phyloP scores from a whole-genome alignment of 2,797 vertebrate genomes.

The Takifugu rubripes region DNA sequence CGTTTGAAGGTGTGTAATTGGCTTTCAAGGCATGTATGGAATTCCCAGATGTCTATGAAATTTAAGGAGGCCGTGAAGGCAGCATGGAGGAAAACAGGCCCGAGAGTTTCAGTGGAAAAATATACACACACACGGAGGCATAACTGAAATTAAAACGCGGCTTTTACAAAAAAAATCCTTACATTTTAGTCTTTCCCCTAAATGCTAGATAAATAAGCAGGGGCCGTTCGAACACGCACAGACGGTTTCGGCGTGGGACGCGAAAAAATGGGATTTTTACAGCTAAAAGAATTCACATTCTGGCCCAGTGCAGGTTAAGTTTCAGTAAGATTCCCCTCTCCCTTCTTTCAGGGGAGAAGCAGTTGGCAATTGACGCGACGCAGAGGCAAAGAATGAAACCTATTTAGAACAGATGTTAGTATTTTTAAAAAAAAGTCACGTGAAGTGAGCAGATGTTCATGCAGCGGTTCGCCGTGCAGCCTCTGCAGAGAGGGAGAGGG shows the following conservation, averaged over 20 bases:
- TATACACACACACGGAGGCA: constrained; percentile 8
- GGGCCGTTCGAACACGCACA: not conserved
- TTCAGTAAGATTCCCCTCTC: constrained; percentile 48
- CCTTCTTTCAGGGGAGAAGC: constrained; percentile 55
- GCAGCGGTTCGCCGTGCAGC: constrained; percentile 75
- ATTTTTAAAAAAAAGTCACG: constrained; percentile 85
- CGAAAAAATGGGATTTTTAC: constrained; percentile 1
- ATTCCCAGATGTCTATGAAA: constrained; percentile 99
- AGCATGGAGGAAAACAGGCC: constrained; percentile 6
- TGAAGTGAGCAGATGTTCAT: constrained; percentile 92
- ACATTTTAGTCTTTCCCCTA: constrained; percentile 5
- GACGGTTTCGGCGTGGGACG: not conserved
- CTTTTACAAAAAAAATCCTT: not conserved
- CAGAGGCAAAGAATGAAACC: constrained; percentile 88
- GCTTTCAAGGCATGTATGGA: constrained; percentile 91
- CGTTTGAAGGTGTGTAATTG: constrained; percentile 97
- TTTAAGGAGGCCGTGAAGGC: constrained; percentile 81
- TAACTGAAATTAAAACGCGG: constrained; percentile 17
- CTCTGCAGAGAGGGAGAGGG: constrained; percentile 33
- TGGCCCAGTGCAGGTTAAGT: constrained; percentile 25
- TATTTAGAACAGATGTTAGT: constrained; percentile 95
- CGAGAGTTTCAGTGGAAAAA: no score
- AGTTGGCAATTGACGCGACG: constrained; percentile 83
- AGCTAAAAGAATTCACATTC: constrained; percentile 7
- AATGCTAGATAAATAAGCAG: constrained; percentile 15